phyloP scores from a whole-genome alignment of 2,797 vertebrate genomes.

The Telmatherina bonti region DNA sequence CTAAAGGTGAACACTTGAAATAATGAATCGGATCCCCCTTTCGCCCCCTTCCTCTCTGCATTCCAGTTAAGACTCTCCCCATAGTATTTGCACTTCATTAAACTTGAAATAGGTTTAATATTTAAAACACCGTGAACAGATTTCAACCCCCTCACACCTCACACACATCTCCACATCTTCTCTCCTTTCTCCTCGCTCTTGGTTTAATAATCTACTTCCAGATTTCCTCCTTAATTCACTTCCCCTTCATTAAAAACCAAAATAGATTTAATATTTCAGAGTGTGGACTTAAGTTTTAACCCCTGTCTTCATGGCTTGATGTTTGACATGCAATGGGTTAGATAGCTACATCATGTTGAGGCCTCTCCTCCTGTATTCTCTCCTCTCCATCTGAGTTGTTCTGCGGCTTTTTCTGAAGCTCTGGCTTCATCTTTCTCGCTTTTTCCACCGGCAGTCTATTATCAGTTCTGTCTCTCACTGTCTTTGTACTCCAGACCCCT shows the following conservation, averaged over 20 bases:
- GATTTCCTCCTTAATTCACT: constrained; percentile 84
- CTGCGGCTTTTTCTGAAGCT: constrained; percentile 23
- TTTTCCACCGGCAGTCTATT: constrained; percentile 59
- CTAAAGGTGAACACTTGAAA: constrained; percentile 85
- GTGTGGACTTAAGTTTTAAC: constrained; percentile 78
- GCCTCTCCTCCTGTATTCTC: constrained; percentile 20
- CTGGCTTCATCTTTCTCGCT: constrained; percentile 57
- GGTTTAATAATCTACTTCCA: constrained; percentile 84
- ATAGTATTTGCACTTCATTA: constrained; percentile 89
- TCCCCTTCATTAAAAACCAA: constrained; percentile 83
- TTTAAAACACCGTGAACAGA: constrained; percentile 87
- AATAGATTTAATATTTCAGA: constrained; percentile 85
- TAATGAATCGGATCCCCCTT: constrained; percentile 86
- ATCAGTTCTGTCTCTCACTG: constrained; percentile 55
- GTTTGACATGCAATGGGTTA: constrained; percentile 51
- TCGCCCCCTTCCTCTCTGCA: constrained; percentile 82
- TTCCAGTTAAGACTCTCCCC: constrained; percentile 85
- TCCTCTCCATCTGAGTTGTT: constrained; percentile 7
- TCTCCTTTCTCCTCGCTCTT: constrained; percentile 59
- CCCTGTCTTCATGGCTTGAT: constrained; percentile 58
- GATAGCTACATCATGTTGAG: constrained; percentile 54
- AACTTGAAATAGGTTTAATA: constrained; percentile 89
- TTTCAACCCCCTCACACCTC: constrained; percentile 78
- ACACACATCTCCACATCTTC: constrained; percentile 66
- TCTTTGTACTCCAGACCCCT: constrained; percentile 59